phyloP scores from a whole-genome alignment of 2,888 invertebrate species.

The Hemithea aestivaria region DNA sequence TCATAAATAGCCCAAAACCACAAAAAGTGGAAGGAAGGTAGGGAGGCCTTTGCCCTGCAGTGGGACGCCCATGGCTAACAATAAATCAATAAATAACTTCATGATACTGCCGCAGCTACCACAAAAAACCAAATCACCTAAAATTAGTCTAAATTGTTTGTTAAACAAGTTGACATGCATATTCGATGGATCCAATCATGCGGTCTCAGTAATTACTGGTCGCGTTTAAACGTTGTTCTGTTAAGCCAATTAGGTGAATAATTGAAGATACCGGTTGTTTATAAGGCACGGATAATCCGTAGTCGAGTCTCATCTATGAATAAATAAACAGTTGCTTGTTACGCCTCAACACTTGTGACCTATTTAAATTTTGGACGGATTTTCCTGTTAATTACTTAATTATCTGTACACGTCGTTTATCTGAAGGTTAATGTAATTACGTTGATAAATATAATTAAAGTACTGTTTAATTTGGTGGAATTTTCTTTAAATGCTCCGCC shows the following conservation, averaged over 20 bases:
- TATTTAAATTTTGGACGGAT: neutral
- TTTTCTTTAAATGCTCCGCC: too few relatives aligned
- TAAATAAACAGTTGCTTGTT: constrained; percentile 26
- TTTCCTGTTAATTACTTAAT: too few relatives aligned
- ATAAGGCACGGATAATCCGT: constrained; percentile 29
- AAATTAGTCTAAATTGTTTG: constrained; percentile 2
- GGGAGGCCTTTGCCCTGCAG: too few relatives aligned
- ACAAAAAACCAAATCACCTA: neutral
- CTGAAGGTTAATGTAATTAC: too few relatives aligned
- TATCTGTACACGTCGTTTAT: too few relatives aligned
- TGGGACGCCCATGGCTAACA: too few relatives aligned
- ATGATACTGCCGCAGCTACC: too few relatives aligned
- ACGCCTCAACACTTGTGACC: constrained; percentile 3
- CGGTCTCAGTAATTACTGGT: constrained; percentile 18
- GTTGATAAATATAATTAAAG: too few relatives aligned
- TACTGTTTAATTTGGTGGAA: too few relatives aligned
- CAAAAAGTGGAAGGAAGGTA: too few relatives aligned
- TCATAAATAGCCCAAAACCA: too few relatives aligned
- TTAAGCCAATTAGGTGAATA: constrained; percentile 36
- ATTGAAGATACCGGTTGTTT: constrained; percentile 33
- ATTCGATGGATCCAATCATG: constrained; percentile 8
- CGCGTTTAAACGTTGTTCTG: constrained; percentile 17
- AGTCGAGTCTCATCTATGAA: constrained; percentile 28
- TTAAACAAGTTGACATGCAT: constrained; percentile 5
- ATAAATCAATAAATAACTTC: too few relatives aligned